Conservation (phyloP, 2,888 invertebrate genomes). For the Tiphia femorata region DNA sequence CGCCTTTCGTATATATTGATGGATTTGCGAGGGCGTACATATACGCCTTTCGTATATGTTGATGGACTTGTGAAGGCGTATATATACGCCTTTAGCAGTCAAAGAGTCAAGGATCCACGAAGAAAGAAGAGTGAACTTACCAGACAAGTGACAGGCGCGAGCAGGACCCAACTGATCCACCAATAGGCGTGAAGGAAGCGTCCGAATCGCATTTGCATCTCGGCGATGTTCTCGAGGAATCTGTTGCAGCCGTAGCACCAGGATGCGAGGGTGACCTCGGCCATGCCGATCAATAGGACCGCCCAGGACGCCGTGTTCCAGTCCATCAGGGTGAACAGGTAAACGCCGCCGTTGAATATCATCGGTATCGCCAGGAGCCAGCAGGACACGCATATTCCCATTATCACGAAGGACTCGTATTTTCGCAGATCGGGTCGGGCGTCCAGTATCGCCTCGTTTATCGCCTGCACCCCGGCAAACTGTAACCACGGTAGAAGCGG, state of each 20-base stretch:
- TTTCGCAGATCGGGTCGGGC: conserved; percentile 75
- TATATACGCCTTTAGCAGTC: too few relatives aligned
- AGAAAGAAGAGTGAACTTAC: conserved; percentile 75
- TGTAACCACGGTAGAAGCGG: too few relatives aligned
- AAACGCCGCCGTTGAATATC: conserved; percentile 82
- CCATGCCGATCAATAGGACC: conserved; percentile 78
- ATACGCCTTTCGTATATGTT: too few relatives aligned
- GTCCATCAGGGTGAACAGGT: conserved; percentile 80
- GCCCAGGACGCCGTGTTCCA: conserved; percentile 86
- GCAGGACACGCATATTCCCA: conserved; percentile 75
- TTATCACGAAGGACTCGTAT: conserved; percentile 74
- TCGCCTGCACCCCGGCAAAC: conserved; percentile 80
- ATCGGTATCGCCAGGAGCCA: conserved; percentile 81
- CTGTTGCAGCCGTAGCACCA: conserved; percentile 79
- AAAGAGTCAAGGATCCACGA: too few relatives aligned
- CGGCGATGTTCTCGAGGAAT: conserved; percentile 72
- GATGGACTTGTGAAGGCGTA: too few relatives aligned
- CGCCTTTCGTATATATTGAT: too few relatives aligned
- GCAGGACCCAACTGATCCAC: conserved; percentile 79
- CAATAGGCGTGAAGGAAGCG: conserved; percentile 76
- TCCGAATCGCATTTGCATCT: conserved; percentile 78
- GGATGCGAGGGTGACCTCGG: conserved; percentile 76
- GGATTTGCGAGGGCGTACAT: too few relatives aligned
- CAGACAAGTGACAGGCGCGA: conserved; percentile 78
- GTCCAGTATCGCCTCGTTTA: conserved; percentile 79